Evolutionary conservation across 2,888 invertebrate species (phyloP), one percentile per base, ranked within the genome.

Genomic region (Dicroscelio sp.): DNA sequence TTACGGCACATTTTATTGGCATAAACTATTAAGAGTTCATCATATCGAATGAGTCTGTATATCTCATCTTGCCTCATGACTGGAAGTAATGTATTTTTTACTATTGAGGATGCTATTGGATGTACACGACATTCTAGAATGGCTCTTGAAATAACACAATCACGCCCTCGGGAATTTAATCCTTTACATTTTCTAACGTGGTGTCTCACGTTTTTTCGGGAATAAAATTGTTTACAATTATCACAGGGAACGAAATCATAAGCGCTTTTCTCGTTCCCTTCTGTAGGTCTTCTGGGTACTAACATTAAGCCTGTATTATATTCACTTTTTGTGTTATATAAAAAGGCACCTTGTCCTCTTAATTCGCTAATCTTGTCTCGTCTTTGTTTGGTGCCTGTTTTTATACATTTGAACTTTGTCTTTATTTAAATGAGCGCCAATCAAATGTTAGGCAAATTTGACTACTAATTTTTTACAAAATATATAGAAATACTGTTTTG

Each of bases 1-100:
- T 75, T 75, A 17, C 27, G 25, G 30, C 71, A 71, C 71, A 48
- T 25, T 48, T 48, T 71, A 48, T 71, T 48, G 2, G 48, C 71
- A 33, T 55, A 55, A 52, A 75, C n/a, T 14, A 75, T 75, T 14
- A 55, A 2, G 12, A 71, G 30, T 35, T 33, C 33, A 17, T 75
- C 73, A 55, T 31, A 75, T 33, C 55, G 52, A 12, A 75, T 75
- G 4, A 75, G 33, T 12, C 17, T 52, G 20, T 31, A 52, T 55
- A 75, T 75, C 14, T 52, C 55, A 25, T 75, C 73, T 12, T 71
- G 3, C 30, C 71, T 2, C 52, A 71, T 48, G 2, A 71, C 52
- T 48, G 48, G 48, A 2, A 48, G 48, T 48, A 48, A 48, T 48
- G 14, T 48, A 17, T 48, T 20, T 58, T 23, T 58, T 58, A 58